A percentile compares a stretch with the other conserved stretches of the same genome.
phyloP scores from a whole-genome alignment of 2,797 vertebrate species.

The Artibeus jamaicensis region DNA sequence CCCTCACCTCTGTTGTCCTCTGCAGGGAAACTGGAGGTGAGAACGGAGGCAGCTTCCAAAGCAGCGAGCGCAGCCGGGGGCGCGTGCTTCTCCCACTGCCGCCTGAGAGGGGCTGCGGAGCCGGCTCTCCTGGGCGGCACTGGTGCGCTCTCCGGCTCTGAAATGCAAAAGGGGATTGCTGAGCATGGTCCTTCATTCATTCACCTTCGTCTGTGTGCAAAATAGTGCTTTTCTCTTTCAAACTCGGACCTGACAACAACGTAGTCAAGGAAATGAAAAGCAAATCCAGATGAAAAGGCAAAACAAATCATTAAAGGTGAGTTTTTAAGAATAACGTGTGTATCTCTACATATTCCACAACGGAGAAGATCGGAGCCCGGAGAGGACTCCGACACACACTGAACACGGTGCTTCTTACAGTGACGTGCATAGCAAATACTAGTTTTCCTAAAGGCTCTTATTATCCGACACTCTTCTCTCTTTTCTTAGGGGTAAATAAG shows the following conservation, averaged over 20 bases:
- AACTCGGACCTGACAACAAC: background rate
- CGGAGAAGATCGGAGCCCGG: background rate
- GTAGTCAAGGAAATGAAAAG: background rate
- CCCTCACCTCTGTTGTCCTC: constrained; percentile 74
- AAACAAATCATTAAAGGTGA: background rate
- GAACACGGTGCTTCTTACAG: background rate
- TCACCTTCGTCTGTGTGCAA: background rate
- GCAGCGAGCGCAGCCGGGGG: constrained; percentile 80
- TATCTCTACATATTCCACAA: background rate
- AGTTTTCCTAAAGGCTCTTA: background rate
- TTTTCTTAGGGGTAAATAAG: background rate
- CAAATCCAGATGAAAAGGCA: background rate
- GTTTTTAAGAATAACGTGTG: background rate
- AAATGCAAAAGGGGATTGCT: background rate
- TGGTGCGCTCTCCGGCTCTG: constrained; percentile 35
- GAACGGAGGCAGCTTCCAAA: constrained; percentile 84
- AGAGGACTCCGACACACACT: background rate
- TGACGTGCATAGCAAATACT: background rate
- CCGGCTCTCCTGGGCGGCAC: background rate
- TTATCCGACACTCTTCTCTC: background rate
- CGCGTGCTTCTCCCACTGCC: constrained; percentile 84
- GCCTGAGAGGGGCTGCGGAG: constrained; percentile 72
- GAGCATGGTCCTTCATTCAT: background rate
- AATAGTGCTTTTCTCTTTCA: constrained; percentile 19
- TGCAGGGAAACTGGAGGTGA: constrained; percentile 82